Evolutionary conservation across 2,113 vertebrate genomes (phyloP).

Genomic region (Australoheros scitulus): DNA sequence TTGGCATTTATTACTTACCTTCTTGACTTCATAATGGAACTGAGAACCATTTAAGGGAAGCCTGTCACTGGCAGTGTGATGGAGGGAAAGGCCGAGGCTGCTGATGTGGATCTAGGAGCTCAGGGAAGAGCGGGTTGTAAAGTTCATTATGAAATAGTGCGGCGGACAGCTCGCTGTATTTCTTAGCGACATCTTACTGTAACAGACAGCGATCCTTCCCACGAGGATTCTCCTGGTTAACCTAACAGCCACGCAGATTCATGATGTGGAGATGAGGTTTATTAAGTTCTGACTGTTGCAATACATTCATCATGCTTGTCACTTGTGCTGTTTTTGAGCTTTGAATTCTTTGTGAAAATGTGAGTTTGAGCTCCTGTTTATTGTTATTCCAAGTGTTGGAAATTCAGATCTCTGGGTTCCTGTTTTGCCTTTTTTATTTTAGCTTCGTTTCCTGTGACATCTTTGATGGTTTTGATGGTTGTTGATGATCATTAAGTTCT

Average conservation of each 20-base stretch:
- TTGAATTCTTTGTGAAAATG: neutral
- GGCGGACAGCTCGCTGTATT: neutral
- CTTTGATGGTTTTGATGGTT: fast-evolving
- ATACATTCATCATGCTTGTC: neutral
- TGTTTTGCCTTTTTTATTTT: neutral
- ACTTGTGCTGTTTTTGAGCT: fast-evolving
- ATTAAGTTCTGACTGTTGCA: neutral
- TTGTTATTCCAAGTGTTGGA: neutral
- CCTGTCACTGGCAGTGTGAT: neutral
- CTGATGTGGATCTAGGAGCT: neutral
- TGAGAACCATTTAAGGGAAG: conserved; percentile 25
- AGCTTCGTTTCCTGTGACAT: neutral
- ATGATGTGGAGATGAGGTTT: fast-evolving
- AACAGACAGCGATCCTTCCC: neutral
- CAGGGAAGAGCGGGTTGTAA: neutral
- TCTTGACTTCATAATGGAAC: conserved; percentile 36
- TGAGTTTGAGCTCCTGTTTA: neutral
- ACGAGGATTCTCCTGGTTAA: neutral
- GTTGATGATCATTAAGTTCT: no score
- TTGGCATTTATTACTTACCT: conserved; percentile 54
- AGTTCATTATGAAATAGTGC: neutral
- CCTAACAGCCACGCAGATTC: neutral
- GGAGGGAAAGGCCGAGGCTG: conserved; percentile 7
- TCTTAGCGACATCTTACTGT: neutral
- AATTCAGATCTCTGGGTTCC: neutral